Evolutionary conservation across 2,888 invertebrate genomes (phyloP).

Genomic region (Matsumyia berberina): DNA sequence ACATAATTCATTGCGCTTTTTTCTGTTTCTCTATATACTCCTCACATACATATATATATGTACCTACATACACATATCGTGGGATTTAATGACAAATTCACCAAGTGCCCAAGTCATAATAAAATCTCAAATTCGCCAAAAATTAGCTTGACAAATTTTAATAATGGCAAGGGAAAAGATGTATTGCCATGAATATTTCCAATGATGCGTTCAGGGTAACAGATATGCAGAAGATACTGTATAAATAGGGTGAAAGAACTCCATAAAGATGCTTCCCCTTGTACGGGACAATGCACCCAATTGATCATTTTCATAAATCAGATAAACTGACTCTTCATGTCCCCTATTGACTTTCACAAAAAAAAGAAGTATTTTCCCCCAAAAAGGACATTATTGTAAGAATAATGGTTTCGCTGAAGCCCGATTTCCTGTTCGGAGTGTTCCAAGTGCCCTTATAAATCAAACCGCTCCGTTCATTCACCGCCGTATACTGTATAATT

Average conservation of each 20-base stretch:
- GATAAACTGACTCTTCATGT: slow-evolving; percentile 59
- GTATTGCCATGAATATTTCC: neutral
- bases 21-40: no score
- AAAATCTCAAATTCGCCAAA: neutral
- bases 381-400: slow-evolving; percentile 59
- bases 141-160: slow-evolving; percentile 19
- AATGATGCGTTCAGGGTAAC: neutral
- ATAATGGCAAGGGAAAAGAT: neutral
- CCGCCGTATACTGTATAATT: slow-evolving; percentile 37
- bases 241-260: slow-evolving; percentile 24
- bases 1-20: no score
- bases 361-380: slow-evolving; percentile 18
- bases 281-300: slow-evolving; percentile 50
- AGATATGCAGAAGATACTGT: slow-evolving; percentile 10
- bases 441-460: slow-evolving; percentile 69
- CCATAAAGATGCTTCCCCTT: slow-evolving; percentile 22
- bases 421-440: slow-evolving; percentile 58
- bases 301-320: slow-evolving; percentile 70
- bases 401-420: slow-evolving; percentile 67
- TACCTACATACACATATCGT: neutral
- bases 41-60: no score
- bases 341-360: slow-evolving; percentile 26
- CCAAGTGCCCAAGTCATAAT: neutral
- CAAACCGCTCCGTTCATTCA: slow-evolving; percentile 48
- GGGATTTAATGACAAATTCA: neutral